Conservation (phyloP, 2,888 invertebrate genomes). For the Drosophila eohydei region DNA sequence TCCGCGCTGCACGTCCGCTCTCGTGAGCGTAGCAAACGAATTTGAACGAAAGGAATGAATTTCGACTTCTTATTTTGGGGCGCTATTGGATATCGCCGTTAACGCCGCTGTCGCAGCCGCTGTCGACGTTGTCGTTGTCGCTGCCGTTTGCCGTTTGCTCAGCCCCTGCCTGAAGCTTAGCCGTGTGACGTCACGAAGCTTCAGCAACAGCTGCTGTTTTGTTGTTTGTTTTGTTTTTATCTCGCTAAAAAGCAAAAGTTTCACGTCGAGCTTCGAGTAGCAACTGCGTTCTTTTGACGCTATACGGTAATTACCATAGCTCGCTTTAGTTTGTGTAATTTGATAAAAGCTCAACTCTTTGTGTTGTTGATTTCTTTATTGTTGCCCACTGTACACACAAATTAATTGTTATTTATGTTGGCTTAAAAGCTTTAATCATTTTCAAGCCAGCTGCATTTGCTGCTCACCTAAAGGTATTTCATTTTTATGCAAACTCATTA, state of each 20-base stretch:
- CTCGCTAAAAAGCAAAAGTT: slow-evolving; percentile 45
- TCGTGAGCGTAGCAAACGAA: slow-evolving; percentile 83
- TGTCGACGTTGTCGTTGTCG: slow-evolving; percentile 20
- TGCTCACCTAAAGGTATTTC: slow-evolving; percentile 16
- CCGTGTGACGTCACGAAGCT: slow-evolving; percentile 68
- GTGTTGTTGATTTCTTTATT: slow-evolving; percentile 21
- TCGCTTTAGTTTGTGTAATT: slow-evolving; percentile 42
- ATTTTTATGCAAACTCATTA: slow-evolving; percentile 43
- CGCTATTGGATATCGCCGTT: slow-evolving; percentile 74
- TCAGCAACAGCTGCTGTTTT: slow-evolving; percentile 31
- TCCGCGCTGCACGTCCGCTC: slow-evolving; percentile 84
- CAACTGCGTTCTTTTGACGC: slow-evolving; percentile 42
- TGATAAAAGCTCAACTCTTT: slow-evolving; percentile 39
- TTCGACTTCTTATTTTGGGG: slow-evolving; percentile 82
- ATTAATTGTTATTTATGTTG: slow-evolving; percentile 43
- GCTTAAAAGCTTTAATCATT: slow-evolving; percentile 16
- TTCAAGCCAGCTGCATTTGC: slow-evolving; percentile 37
- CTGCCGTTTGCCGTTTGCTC: slow-evolving; percentile 29
- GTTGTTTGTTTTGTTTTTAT: slow-evolving; percentile 29
- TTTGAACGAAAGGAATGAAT: slow-evolving; percentile 80
- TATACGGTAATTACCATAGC: slow-evolving; percentile 41
- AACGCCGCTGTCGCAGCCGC: slow-evolving; percentile 52
- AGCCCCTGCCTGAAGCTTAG: slow-evolving; percentile 38
- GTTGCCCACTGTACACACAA: slow-evolving; percentile 24
- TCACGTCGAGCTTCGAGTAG: slow-evolving; percentile 25